Evolutionary conservation across 2,113 vertebrate species (phyloP), one percentile per base, ranked within the genome.

Genomic region (Pterocles gutturalis): DNA sequence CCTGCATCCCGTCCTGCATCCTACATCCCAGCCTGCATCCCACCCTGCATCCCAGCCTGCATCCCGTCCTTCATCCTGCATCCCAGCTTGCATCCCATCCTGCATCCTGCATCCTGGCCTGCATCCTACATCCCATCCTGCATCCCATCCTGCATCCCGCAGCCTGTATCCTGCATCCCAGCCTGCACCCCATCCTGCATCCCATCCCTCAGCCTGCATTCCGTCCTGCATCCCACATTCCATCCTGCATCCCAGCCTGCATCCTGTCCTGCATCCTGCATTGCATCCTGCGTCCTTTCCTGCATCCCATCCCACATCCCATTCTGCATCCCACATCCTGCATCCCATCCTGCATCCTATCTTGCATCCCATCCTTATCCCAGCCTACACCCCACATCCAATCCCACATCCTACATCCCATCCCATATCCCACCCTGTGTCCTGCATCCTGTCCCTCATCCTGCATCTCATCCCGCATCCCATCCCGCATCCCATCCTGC

Each of bases 311-410:
- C n/a, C 54, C 1, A 7, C 29, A 28, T 26, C 7, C 46, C 46
- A n/a, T 4, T 19, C 33, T 2, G 4, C 41, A 7, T 36, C 15
- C 22, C 13, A 38, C 38, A 38, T 8, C n/a, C n/a, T n/a, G 7
- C 25, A 64, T 31, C 62, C 38, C 20, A 6, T 25, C 26, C 31
- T 60, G 51, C 36, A 25, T 2, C 45, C 51, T 20, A 24, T 9
- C 20, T 24, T n/a, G 7, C 25, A 64, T 31, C 62, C 38, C 20
- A 6, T 25, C 26, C 31, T 60, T 9, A 38, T 38, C 38, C 38
- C 15, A 24, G 11, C 5, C 26, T 8, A 6, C 33, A 21, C 13
- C 53, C 64, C 6, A 0, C 3, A 15, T 5, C n/a, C 18, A 43
- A 4, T 16, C 7, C 29, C 61, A 17, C 41, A 21, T 2, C 33